Evolutionary conservation across 2,113 vertebrate species (phyloP).

Genomic region (Pelecanoides urinatrix): DNA sequence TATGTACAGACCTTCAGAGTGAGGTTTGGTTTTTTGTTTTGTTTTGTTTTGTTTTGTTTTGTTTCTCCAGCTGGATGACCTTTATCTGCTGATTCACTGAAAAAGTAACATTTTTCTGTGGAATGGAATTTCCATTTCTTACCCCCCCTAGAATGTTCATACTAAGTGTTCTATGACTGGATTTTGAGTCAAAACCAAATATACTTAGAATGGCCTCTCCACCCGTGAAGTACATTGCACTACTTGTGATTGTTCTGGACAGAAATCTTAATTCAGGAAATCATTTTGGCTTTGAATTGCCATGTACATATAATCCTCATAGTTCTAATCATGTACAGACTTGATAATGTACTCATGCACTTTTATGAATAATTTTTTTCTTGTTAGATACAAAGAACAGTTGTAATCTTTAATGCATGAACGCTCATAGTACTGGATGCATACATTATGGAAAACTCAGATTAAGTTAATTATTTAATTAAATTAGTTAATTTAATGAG

Average conservation of each 20-base stretch:
- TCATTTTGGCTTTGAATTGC: not conserved
- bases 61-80: not conserved
- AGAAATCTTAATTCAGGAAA: not conserved
- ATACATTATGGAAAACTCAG: not conserved
- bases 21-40: not conserved
- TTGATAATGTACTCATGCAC: not conserved
- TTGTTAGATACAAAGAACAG: not conserved
- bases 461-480: slow-evolving; percentile 11
- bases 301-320: fast-evolving
- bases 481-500: not conserved
- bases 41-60: not conserved
- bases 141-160: fast-evolving
- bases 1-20: not conserved
- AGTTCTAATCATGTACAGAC: not conserved
- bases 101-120: fast-evolving
- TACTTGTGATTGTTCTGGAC: not conserved
- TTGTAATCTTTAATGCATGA: not conserved
- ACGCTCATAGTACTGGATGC: not conserved
- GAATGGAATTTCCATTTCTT: not conserved
- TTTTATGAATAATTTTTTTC: not conserved
- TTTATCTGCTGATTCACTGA: not conserved
- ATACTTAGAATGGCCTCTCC: not conserved
- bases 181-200: not conserved
- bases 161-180: not conserved
- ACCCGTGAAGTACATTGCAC: fast-evolving